Conservation (phyloP, 2,888 invertebrate species). For the Cataglyphis albicans region DNA sequence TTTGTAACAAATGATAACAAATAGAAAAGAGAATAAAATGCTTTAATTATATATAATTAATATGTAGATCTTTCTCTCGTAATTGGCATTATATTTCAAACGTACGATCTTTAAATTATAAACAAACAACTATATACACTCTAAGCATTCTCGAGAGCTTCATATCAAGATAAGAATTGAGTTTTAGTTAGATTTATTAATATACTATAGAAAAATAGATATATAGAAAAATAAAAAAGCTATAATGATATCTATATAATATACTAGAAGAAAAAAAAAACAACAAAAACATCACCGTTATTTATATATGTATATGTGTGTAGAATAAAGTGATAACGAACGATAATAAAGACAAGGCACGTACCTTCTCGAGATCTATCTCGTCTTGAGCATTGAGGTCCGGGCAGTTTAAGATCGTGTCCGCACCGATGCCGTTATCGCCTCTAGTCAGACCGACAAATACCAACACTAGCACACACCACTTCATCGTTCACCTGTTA, state of each 20-base stretch:
- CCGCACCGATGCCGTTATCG: constrained; percentile 72
- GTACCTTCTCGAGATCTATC: constrained; percentile 78
- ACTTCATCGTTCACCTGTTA: constrained; percentile 74
- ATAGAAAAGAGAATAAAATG: not conserved
- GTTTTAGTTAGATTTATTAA: not conserved
- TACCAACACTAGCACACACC: constrained; percentile 75
- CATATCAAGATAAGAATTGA: not conserved
- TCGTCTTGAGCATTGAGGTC: constrained; percentile 77
- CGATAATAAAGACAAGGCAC: constrained; percentile 20
- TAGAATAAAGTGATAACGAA: not conserved
- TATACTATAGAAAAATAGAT: not conserved
- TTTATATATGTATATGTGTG: not conserved
- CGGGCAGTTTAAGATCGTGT: constrained; percentile 70
- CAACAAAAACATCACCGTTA: not conserved
- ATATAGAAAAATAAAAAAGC: not conserved
- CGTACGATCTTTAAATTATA: not conserved
- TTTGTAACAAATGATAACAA: not conserved
- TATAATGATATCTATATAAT: not conserved
- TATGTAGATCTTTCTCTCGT: not conserved
- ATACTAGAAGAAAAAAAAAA: not conserved
- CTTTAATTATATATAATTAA: constrained; percentile 10
- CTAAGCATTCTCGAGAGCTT: not conserved
- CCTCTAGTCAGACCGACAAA: constrained; percentile 76
- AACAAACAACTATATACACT: not conserved
- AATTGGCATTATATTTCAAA: not conserved